Evolutionary conservation across 2,888 invertebrate genomes (phyloP).

Genomic region (Caenorhabditis zanzibari): DNA sequence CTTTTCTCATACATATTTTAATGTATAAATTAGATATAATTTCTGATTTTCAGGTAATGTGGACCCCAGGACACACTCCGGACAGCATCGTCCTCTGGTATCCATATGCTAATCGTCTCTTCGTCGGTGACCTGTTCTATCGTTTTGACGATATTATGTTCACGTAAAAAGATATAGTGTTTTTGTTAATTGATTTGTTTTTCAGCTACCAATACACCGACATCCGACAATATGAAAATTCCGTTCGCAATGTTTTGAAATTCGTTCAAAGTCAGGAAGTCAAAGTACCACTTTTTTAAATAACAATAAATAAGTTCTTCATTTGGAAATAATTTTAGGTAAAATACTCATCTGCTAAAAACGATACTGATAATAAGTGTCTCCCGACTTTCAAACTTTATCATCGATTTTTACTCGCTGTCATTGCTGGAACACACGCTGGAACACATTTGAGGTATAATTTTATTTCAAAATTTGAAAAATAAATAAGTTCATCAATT

Average conservation of each 20-base stretch:
- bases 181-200: background rate
- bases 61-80: slow-evolving; percentile 76
- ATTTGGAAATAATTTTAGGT: slow-evolving; percentile 58
- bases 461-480: background rate
- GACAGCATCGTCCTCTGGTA: slow-evolving; percentile 75
- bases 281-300: slow-evolving; percentile 17
- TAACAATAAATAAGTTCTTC: too few relatives aligned
- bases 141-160: slow-evolving; percentile 74
- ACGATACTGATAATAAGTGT: slow-evolving; percentile 68
- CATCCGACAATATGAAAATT: slow-evolving; percentile 71
- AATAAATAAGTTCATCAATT: background rate
- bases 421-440: slow-evolving; percentile 72
- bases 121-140: slow-evolving; percentile 75
- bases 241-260: slow-evolving; percentile 69
- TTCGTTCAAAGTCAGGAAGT: slow-evolving; percentile 65
- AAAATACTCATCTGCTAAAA: slow-evolving; percentile 68
- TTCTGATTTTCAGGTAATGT: slow-evolving; percentile 65
- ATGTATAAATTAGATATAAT: too few relatives aligned
- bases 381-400: slow-evolving; percentile 71
- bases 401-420: slow-evolving; percentile 73
- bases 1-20: too few relatives aligned
- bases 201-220: slow-evolving; percentile 74
- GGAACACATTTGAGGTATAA: slow-evolving; percentile 70
- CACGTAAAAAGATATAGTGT: slow-evolving; percentile 57
- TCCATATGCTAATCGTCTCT: slow-evolving; percentile 68